Evolutionary conservation across 30 jellyfish, hydroid and myxozoan genomes (phyloP), one percentile per base, ranked within the genome.

Genomic region (Turritopsis rubra): DNA sequence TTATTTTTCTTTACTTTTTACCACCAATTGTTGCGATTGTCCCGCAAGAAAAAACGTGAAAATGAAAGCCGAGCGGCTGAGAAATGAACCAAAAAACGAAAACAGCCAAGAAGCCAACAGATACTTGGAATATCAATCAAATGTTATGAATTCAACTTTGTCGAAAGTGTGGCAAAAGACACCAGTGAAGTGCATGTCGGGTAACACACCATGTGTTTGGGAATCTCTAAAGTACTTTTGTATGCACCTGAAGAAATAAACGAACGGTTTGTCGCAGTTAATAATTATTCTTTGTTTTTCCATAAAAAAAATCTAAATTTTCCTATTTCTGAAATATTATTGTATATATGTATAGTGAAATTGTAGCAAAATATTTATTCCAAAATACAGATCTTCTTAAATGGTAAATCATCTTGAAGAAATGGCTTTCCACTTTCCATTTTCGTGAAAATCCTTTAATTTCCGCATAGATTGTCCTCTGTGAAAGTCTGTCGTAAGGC

Each of bases 1-100:
- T 72, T 92, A 52, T 80, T 92, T 29, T 86, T 88, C 3, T 92
- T 92, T 52, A 92, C 92, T 7, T 30, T 92, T 19, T 92, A 92
- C 82, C 98, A 92, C 73, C 98, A 92, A 81, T 52, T 88, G 75
- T 88, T 92, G 52, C 88, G 96, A n/a, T 70, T 92, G 81, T 88
- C 98, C 18, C 74, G 95, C 22, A 53, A 83, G 71, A 84, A 84
- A 29, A 88, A 88, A 75, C 83, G 83, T 84, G 85, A 87, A 66
- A 83, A 84, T 26, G 91, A 91, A 81, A 68, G n/a, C 9, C 76
- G 76, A 66, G 17, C 8, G 16, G 29, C 8, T 26, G 76, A 66
- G 29, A 66, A 21, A 21, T 9, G 17, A 21, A 1, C 18, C 72
- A 54, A 8, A 26, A 3, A 3, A 66, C 77, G 21, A 7, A 22